phyloP scores from a whole-genome alignment of 2,888 invertebrate species.

The Heliconius ethilla region DNA sequence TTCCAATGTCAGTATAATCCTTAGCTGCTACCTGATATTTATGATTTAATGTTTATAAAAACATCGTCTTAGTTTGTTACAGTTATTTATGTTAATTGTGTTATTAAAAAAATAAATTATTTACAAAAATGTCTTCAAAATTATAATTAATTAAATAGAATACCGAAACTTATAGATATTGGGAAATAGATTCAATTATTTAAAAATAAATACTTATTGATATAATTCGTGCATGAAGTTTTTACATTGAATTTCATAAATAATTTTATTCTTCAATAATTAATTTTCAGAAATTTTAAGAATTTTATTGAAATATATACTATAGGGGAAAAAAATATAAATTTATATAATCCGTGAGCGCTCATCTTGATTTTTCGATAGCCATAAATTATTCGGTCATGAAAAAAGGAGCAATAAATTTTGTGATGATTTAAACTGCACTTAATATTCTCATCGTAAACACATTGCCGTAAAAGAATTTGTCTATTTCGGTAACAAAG shows the following conservation, averaged over 20 bases:
- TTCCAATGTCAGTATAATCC: slow-evolving; percentile 11
- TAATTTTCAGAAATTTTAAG: no score
- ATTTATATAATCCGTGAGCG: slow-evolving; percentile 8
- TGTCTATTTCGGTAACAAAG: slow-evolving; percentile 60
- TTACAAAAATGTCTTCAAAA: neutral
- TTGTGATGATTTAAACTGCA: slow-evolving; percentile 20
- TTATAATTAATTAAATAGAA: neutral
- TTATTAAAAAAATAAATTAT: no score
- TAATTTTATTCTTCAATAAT: neutral
- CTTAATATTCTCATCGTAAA: slow-evolving; percentile 24
- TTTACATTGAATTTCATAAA: neutral
- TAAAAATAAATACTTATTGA: no score
- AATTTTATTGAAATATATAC: neutral
- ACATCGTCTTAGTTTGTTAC: neutral
- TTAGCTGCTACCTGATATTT: neutral
- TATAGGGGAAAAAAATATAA: neutral
- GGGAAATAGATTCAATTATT: no score
- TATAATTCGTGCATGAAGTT: neutral
- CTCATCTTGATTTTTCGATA: slow-evolving; percentile 20
- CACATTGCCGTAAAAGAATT: slow-evolving; percentile 31
- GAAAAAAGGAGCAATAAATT: slow-evolving; percentile 19
- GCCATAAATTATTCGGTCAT: slow-evolving; percentile 18
- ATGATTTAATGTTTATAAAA: neutral
- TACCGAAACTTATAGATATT: no score
- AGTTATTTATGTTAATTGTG: neutral